Evolutionary conservation across 2,888 invertebrate genomes (phyloP).

Genomic region (Beris chalybata): DNA sequence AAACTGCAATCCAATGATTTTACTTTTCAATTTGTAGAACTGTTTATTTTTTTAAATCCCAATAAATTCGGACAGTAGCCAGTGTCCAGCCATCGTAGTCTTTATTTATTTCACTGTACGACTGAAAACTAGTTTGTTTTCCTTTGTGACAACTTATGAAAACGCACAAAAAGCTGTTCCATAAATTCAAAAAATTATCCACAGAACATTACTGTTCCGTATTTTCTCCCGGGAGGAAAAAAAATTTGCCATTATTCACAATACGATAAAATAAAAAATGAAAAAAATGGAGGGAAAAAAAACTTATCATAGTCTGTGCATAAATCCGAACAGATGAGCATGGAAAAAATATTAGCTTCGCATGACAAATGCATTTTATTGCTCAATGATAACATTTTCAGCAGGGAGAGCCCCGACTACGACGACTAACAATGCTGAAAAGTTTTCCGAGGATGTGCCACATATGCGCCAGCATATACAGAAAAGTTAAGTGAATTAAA

Average conservation of each 20-base stretch:
- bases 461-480: conserved; percentile 8
- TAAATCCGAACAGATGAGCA: not conserved
- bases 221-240: too few species aligned
- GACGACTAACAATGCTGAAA: not conserved
- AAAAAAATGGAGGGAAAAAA: not conserved
- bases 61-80: conserved; percentile 2
- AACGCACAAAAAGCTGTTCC: conserved; percentile 21
- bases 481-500: conserved; percentile 29
- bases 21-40: conserved; percentile 18
- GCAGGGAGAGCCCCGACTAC: too few species aligned
- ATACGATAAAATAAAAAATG: not conserved
- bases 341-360: conserved; percentile 25
- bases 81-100: conserved; percentile 9
- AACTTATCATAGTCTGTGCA: conserved; percentile 16
- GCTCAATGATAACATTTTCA: conserved; percentile 8
- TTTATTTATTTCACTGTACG: conserved; percentile 19
- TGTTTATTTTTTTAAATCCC: not conserved
- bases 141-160: conserved; percentile 21
- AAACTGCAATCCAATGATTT: not conserved
- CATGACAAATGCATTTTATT: conserved; percentile 31
- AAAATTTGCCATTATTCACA: too few species aligned
- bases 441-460: not conserved
- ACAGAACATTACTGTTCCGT: too few species aligned
- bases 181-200: conserved; percentile 18
- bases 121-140: conserved; percentile 21